Percentiles rank a stretch among this genome's conserved stretches.
Conservation (phyloP, 2,888 invertebrate genomes). For the Caenorhabditis wallacei region DNA sequence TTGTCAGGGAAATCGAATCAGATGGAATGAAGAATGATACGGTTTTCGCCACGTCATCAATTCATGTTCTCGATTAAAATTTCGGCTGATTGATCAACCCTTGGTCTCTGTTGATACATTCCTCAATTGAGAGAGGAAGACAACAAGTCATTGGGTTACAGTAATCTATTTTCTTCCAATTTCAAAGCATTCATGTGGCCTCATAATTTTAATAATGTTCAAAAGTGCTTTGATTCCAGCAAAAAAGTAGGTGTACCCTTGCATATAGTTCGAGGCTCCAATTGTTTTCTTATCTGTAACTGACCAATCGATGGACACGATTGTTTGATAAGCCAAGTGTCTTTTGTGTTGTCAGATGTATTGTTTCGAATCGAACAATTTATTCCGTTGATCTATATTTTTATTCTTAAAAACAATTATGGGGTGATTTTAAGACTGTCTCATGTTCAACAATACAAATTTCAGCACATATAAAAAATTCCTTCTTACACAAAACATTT, state of each 20-base stretch:
- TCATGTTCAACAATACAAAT: too few species aligned
- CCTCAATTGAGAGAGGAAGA: not conserved
- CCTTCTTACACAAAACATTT: too few species aligned
- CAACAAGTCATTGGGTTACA: constrained; percentile 7
- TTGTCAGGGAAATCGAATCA: constrained; percentile 1
- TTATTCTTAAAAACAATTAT: too few species aligned
- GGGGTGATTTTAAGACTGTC: too few species aligned
- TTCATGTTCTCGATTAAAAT: not conserved
- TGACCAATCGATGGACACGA: constrained; percentile 6
- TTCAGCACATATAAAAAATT: too few species aligned
- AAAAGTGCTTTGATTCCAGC: too few species aligned
- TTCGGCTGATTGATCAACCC: not conserved
- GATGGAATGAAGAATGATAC: not conserved
- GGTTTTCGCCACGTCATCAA: constrained; percentile 35
- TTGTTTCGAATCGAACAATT: too few species aligned
- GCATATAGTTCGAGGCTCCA: too few species aligned
- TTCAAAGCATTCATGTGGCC: too few species aligned
- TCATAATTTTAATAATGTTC: too few species aligned
- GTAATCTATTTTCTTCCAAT: not conserved
- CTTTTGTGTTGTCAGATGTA: not conserved
- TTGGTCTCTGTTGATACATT: constrained; percentile 19
- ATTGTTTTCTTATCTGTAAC: constrained; percentile 8
- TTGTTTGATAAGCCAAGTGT: constrained; percentile 1
- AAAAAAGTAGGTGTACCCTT: too few species aligned
- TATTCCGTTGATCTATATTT: too few species aligned